These are phyloP conservation scores for Vidua macroura DNA, from an alignment of 2,113 vertebrate species.

Conservation along the genomic window DNA sequence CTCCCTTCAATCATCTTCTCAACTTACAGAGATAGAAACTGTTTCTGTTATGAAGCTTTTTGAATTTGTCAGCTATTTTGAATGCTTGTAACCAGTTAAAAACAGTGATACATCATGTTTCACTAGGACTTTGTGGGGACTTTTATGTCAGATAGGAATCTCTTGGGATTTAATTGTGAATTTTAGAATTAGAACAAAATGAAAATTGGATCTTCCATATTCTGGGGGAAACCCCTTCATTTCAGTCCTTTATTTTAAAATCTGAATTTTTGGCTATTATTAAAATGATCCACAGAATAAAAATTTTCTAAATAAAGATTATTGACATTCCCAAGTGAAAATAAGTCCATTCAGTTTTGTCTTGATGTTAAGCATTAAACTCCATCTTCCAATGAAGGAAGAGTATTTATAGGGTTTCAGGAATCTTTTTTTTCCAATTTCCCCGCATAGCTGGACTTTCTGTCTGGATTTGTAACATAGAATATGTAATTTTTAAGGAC, in stretches of 20 bases:
- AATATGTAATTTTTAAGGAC: not conserved
- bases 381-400: not conserved
- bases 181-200: not conserved
- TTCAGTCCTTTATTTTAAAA: not conserved
- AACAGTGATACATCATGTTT: not conserved
- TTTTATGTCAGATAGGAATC: not conserved
- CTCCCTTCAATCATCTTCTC: constrained; percentile 6
- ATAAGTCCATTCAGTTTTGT: not conserved
- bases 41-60: not conserved
- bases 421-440: not conserved
- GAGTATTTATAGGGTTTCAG: not conserved
- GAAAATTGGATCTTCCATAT: not conserved
- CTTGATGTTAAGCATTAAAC: not conserved
- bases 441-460: not conserved
- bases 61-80: not conserved
- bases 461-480: not conserved
- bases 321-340: not conserved
- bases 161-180: not conserved
- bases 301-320: not conserved
- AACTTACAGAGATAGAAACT: not conserved
- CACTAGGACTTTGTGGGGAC: not conserved
- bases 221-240: not conserved
- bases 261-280: not conserved
- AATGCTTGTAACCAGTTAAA: not conserved
- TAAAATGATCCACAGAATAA: not conserved